phyloP scores from a whole-genome alignment of 2,113 vertebrate species.

The Xenopus borealis region DNA sequence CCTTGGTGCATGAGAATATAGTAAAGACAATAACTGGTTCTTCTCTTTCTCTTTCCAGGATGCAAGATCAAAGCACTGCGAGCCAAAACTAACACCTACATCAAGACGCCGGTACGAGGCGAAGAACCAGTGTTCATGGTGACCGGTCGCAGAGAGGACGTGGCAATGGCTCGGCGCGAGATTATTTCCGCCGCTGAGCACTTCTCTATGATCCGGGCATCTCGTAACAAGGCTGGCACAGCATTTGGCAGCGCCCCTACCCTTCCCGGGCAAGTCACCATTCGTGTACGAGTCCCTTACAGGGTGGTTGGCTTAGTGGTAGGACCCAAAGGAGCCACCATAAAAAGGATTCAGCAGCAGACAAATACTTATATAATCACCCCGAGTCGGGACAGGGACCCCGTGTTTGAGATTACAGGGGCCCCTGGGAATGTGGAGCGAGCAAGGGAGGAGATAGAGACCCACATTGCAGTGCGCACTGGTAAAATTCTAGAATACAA shows the following conservation, averaged over 20 bases:
- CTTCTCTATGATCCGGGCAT: slow-evolving; percentile 97
- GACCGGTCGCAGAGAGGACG: slow-evolving; percentile 91
- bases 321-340: slow-evolving; percentile 95
- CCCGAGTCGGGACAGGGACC: slow-evolving; percentile 92
- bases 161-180: slow-evolving; percentile 90
- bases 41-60: slow-evolving; percentile 67
- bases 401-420: slow-evolving; percentile 94
- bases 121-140: slow-evolving; percentile 97
- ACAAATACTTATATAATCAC: slow-evolving; percentile 99
- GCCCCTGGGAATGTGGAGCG: slow-evolving; percentile 91
- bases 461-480: slow-evolving; percentile 93
- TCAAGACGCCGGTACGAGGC: slow-evolving; percentile 92
- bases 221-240: slow-evolving; percentile 91
- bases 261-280: slow-evolving; percentile 93
- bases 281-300: slow-evolving; percentile 94
- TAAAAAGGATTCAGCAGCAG: slow-evolving; percentile 97
- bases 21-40: no score
- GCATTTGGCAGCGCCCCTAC: slow-evolving; percentile 81
- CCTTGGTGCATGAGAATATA: no score
- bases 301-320: slow-evolving; percentile 97
- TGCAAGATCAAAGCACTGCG: slow-evolving; percentile 98
- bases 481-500: slow-evolving; percentile 95
- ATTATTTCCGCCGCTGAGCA: slow-evolving; percentile 97
- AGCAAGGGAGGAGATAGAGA: slow-evolving; percentile 93
- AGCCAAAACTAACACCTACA: slow-evolving; percentile 98